These are phyloP conservation scores for Mormyrus iriodes DNA, from an alignment of 2,113 vertebrate genomes.

Conservation along the genomic window DNA sequence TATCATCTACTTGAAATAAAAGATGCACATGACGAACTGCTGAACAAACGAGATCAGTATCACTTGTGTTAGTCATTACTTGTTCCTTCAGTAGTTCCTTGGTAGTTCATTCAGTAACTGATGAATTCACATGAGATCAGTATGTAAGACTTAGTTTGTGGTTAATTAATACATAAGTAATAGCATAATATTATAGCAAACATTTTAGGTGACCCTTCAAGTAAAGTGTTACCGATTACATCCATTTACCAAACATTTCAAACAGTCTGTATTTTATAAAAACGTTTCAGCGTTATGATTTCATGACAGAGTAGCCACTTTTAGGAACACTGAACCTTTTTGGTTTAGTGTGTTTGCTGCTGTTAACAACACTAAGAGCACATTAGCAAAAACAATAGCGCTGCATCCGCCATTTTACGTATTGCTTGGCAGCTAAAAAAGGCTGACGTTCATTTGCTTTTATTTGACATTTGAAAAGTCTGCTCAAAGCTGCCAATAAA, in stretches of 20 bases:
- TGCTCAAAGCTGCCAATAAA: no score
- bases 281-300: not conserved
- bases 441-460: no score
- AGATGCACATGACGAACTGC: no score
- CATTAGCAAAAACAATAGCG: not conserved
- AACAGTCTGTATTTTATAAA: not conserved
- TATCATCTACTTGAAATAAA: no score
- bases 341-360: not conserved
- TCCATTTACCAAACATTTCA: not conserved
- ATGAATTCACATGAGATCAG: not conserved
- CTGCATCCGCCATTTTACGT: no score
- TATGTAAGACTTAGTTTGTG: not conserved
- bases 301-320: not conserved
- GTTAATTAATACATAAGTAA: not conserved
- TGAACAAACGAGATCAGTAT: not conserved
- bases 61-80: not conserved
- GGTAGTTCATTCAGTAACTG: not conserved
- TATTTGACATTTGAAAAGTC: no score
- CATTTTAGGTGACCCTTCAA: not conserved
- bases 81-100: not conserved
- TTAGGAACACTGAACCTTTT: not conserved
- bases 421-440: no score
- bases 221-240: not conserved
- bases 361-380: not conserved
- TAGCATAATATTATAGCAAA: not conserved